phyloP scores from a whole-genome alignment of 2,797 vertebrate genomes.

The Hoplostethus mediterraneus region DNA sequence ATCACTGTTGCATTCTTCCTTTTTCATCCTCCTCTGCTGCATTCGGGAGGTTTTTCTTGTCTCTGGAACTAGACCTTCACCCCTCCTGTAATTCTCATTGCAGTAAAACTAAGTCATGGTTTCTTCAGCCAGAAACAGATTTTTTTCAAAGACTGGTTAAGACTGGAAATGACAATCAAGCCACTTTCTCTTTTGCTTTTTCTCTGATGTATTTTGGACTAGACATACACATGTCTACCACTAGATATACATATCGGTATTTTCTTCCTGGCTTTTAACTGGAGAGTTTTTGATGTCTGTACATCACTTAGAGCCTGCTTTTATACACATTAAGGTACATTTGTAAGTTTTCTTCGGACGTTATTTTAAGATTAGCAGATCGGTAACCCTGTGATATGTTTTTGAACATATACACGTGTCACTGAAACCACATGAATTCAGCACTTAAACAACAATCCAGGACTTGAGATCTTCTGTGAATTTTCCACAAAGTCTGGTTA shows the following conservation, averaged over 20 bases:
- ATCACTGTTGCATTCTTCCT: slow-evolving; percentile 74
- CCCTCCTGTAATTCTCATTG: slow-evolving; percentile 33
- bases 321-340: slow-evolving; percentile 66
- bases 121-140: slow-evolving; percentile 53
- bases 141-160: slow-evolving; percentile 63
- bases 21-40: slow-evolving; percentile 72
- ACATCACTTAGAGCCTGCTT: slow-evolving; percentile 67
- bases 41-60: slow-evolving; percentile 58
- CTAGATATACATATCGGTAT: background rate
- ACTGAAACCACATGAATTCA: slow-evolving; percentile 36
- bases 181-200: slow-evolving; percentile 40
- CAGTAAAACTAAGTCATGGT: slow-evolving; percentile 37
- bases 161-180: slow-evolving; percentile 61
- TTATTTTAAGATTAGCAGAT: slow-evolving; percentile 46
- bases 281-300: slow-evolving; percentile 42
- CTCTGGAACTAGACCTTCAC: slow-evolving; percentile 59
- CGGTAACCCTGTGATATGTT: slow-evolving; percentile 58
- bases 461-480: background rate
- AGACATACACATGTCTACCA: slow-evolving; percentile 9
- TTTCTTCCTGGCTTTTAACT: slow-evolving; percentile 41
- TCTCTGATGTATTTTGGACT: slow-evolving; percentile 51
- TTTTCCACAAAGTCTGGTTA: slow-evolving; percentile 20
- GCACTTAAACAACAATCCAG: slow-evolving; percentile 21
- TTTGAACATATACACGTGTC: slow-evolving; percentile 30
- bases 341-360: slow-evolving; percentile 40